Conservation (phyloP, 2,888 invertebrate species). For the Argyra leucocephala region DNA sequence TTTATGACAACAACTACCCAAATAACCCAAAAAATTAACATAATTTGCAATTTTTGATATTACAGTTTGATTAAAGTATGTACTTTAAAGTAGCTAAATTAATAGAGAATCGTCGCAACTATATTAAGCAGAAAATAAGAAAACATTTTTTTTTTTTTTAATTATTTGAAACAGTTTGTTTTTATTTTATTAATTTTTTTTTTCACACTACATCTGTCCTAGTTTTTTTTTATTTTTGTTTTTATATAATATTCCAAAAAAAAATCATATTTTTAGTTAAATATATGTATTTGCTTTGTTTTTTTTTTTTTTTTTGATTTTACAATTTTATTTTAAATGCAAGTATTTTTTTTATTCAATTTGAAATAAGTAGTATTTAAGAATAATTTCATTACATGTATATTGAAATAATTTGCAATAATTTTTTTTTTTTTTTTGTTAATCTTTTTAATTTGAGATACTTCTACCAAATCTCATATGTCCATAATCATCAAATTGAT, state of each 20-base stretch:
- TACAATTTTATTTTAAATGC: background rate
- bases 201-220: background rate
- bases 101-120: no score
- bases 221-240: background rate
- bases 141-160: no score
- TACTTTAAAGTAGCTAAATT: no score
- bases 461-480: constrained; percentile 63
- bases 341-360: background rate
- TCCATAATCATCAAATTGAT: constrained; percentile 65
- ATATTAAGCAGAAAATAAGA: no score
- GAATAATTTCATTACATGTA: no score
- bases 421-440: background rate
- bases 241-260: background rate
- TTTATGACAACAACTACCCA: no score
- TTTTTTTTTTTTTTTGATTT: background rate
- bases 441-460: background rate
- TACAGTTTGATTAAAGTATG: no score
- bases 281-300: background rate
- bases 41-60: no score
- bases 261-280: no score
- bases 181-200: background rate
- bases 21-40: no score
- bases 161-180: background rate
- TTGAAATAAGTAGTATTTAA: background rate
- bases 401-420: no score